phyloP scores from a whole-genome alignment of 92 coral and sea anemone genomes.

The Epizoanthus scotinus region DNA sequence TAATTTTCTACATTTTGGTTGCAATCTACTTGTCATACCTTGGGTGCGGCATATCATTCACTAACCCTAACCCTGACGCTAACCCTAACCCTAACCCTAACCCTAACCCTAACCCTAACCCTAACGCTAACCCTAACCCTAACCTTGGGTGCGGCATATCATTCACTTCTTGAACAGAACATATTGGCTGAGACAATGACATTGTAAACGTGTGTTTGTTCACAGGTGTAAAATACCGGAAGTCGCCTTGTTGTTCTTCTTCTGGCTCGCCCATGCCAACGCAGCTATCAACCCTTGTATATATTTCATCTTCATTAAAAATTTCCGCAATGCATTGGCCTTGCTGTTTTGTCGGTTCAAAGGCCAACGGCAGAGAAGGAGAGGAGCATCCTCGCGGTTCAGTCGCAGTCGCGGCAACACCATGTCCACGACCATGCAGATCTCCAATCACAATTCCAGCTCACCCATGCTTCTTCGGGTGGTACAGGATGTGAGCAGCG shows the following conservation, averaged over 20 bases:
- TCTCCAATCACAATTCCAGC: slow-evolving; percentile 17
- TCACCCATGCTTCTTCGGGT: slow-evolving; percentile 27
- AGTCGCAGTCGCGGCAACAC: slow-evolving; percentile 12
- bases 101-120: no score
- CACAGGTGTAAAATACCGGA: slow-evolving; percentile 18
- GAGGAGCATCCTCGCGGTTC: slow-evolving; percentile 9
- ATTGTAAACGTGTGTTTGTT: not conserved
- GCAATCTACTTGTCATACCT: no score
- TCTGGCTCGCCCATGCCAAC: slow-evolving; percentile 33
- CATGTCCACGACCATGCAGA: not conserved
- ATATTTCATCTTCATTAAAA: slow-evolving; percentile 37
- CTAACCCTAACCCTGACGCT: no score
- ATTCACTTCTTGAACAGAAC: no score
- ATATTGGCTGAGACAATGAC: no score
- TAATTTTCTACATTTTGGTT: no score
- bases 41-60: no score
- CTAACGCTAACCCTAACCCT: no score
- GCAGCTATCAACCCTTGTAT: slow-evolving; percentile 40
- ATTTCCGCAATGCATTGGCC: slow-evolving; percentile 29
- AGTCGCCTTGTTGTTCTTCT: not conserved
- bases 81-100: no score
- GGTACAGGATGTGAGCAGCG: not conserved
- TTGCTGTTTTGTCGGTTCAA: not conserved
- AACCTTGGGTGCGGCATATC: no score
- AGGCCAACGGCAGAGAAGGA: not conserved